Evolutionary conservation across 2,113 vertebrate species (phyloP).

Genomic region (Calcarius ornatus): DNA sequence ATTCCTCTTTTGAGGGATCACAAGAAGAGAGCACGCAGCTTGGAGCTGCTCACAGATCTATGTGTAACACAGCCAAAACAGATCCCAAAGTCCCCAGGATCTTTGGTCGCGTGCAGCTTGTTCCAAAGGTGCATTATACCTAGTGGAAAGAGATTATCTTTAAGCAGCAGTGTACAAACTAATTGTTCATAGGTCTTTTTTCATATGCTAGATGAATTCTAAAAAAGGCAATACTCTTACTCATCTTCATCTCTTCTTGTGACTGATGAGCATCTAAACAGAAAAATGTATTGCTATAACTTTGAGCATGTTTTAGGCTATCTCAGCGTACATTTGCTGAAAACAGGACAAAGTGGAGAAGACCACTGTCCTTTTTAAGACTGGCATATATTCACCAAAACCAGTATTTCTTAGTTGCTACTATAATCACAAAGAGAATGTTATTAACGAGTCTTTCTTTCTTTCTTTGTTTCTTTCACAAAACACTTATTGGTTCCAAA

Average conservation of each 20-base stretch:
- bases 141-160: not conserved
- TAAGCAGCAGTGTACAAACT: conserved; percentile 53
- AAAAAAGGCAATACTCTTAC: conserved; percentile 52
- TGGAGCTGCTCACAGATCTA: conserved; percentile 11
- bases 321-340: conserved; percentile 28
- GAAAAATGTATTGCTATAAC: conserved; percentile 27
- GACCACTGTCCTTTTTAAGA: conserved; percentile 37
- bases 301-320: conserved; percentile 65
- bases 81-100: conserved; percentile 9
- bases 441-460: not conserved
- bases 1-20: conserved; percentile 8
- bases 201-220: conserved; percentile 30
- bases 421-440: conserved; percentile 28
- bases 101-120: not conserved
- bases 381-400: conserved; percentile 18
- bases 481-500: not conserved
- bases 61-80: not conserved
- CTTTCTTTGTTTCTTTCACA: not conserved
- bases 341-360: conserved; percentile 12
- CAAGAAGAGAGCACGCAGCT: not conserved
- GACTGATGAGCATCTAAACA: conserved; percentile 4
- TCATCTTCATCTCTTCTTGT: conserved; percentile 31
- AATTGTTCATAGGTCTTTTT: conserved; percentile 46
- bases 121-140: conserved; percentile 29
- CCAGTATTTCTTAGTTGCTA: conserved; percentile 39